phyloP scores from a whole-genome alignment of 1,140 invertebrate genomes.

The Dinothrombium tinctorium region DNA sequence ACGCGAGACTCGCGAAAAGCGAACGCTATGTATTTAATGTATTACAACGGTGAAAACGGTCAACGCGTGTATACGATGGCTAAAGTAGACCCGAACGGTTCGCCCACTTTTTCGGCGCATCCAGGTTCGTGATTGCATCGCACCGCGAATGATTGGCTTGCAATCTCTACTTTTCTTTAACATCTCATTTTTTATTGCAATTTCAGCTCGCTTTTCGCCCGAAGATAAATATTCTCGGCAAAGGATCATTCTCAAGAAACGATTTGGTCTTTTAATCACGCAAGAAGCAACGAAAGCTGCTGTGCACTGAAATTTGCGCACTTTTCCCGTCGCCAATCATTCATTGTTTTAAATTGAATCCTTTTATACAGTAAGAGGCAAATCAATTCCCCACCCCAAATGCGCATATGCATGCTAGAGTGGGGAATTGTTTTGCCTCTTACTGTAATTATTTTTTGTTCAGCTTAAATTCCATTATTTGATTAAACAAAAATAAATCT shows the following conservation, averaged over 20 bases:
- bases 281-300: constrained; percentile 34
- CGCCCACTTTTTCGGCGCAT: constrained; percentile 64
- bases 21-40: constrained; percentile 29
- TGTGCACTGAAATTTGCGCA: no score
- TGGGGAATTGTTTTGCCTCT: no score
- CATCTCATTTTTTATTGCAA: constrained; percentile 15
- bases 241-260: constrained; percentile 63
- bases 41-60: constrained; percentile 24
- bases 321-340: no score
- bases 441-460: no score
- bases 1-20: no score
- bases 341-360: no score
- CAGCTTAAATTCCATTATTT: no score
- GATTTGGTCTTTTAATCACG: constrained; percentile 66
- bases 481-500: no score
- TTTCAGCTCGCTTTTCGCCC: constrained; percentile 72
- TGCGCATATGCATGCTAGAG: no score
- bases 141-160: constrained; percentile 6
- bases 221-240: constrained; percentile 83
- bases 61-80: constrained; percentile 30
- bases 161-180: constrained; percentile 1
- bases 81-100: constrained; percentile 45
- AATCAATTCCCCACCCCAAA: no score
- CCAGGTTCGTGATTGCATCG: constrained; percentile 31
- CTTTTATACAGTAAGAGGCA: no score